Base-by-base conservation (phyloP, 2,113 vertebrate species). In the Platanista minor region DNA sequence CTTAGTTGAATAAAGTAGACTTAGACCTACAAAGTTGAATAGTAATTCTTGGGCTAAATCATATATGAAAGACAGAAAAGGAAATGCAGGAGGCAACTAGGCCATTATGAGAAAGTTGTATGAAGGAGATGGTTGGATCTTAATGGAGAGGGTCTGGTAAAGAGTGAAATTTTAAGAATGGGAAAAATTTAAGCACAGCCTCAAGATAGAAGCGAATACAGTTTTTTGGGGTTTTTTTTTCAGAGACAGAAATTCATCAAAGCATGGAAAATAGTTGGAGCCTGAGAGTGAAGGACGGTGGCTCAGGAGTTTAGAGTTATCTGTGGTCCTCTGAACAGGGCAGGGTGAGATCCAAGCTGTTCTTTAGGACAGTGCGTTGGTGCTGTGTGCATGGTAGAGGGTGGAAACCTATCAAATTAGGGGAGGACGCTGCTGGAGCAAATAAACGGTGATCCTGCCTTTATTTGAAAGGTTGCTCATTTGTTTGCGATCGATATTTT, bases 301-400 rank as follows among this genome's bases (percentile, higher is more conserved):
- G 27, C 52, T 59, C 11, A 78, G 46, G 27, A n/a, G 52, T n/a
- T 29, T 31, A 3, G 9, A 36, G 36, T 49, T 43, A 36, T 2
- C 31, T 10, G 21, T 29, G 23, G 9, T 15, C 7, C 62, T 92
- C 54, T 11, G 27, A 57, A 21, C 11, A 27, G 25, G 33, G 11
- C 10, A 21, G 27, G 9, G 39, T 9, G 11, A 23, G 23, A 6
- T 25, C 41, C 7, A 31, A 77, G 11, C 54, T 43, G 17, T 18
- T 9, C 17, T 59, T 20, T 31, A 27, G 69, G 36, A 31, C 12
- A 18, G 2, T 20, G 49, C 11, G 29, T 43, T 39, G 8, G 17
- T 15, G 59, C 83, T 41, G 10, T 43, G 23, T 66, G 43, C 21
- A 2, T 0, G 0, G 11, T 4, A n/a, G 33, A 66, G 61, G 1